phyloP scores from a whole-genome alignment of 1,140 invertebrate genomes.

The Copidosoma floridanum region DNA sequence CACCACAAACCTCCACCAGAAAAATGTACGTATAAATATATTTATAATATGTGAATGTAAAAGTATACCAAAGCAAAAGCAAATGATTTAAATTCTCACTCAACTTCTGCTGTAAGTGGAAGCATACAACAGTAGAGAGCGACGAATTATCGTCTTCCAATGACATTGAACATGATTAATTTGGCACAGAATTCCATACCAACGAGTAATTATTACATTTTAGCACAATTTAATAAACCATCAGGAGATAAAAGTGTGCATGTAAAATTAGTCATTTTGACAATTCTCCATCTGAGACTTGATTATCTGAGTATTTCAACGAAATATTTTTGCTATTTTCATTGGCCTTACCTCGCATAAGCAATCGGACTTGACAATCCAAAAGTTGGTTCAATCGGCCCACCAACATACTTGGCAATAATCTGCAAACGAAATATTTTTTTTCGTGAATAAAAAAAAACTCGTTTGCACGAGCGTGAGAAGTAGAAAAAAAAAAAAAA shows the following conservation, averaged over 20 bases:
- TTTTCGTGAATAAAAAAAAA: conserved; percentile 26
- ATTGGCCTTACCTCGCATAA: conserved; percentile 51
- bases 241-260: not conserved
- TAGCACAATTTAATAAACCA: not conserved
- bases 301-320: conserved; percentile 12
- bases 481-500: conserved; percentile 4
- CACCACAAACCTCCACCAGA: conserved; percentile 8
- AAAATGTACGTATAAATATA: too few species aligned
- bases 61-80: conserved; percentile 20
- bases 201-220: not conserved
- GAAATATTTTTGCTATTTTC: conserved; percentile 8
- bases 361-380: conserved; percentile 44
- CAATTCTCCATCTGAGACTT: not conserved
- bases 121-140: not conserved
- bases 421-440: conserved; percentile 39
- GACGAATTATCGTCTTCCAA: not conserved
- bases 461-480: not conserved
- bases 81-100: not conserved
- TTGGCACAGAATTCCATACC: not conserved
- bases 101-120: conserved; percentile 9
- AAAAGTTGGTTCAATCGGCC: conserved; percentile 46
- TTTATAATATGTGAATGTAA: too few species aligned
- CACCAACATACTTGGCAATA: conserved; percentile 50
- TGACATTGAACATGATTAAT: not conserved
- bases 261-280: not conserved